Conservation (phyloP, 1,140 invertebrate species). For the Magallana angulata region DNA sequence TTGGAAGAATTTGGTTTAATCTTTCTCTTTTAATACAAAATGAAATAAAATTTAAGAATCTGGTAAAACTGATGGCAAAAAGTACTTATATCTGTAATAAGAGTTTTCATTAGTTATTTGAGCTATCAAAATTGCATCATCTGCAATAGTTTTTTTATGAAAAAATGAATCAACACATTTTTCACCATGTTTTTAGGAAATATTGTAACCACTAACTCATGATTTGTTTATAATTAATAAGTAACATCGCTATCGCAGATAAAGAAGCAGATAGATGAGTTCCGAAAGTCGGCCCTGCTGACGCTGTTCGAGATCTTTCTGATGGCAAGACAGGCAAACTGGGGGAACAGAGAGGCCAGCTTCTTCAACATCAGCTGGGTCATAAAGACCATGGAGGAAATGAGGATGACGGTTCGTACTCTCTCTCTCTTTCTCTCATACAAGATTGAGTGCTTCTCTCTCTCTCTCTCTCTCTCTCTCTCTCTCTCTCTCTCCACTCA, state of each 20-base stretch:
- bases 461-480: not conserved
- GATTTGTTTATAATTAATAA: too few relatives aligned
- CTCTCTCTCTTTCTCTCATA: not conserved
- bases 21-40: too few relatives aligned
- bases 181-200: too few relatives aligned
- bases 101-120: too few relatives aligned
- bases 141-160: too few relatives aligned
- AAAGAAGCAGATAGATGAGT: conserved; percentile 69
- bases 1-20: too few relatives aligned
- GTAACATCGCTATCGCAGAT: conserved; percentile 57
- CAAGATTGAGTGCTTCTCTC: not conserved
- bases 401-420: conserved; percentile 68
- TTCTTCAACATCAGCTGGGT: conserved; percentile 76
- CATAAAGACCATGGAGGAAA: conserved; percentile 71
- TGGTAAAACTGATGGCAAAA: too few relatives aligned
- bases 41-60: too few relatives aligned
- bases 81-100: too few relatives aligned
- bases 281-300: conserved; percentile 67
- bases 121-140: too few relatives aligned
- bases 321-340: conserved; percentile 75
- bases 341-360: conserved; percentile 67
- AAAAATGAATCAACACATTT: too few relatives aligned
- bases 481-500: not conserved
- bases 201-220: too few relatives aligned
- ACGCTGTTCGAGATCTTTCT: conserved; percentile 76